Conservation (phyloP, 2,113 vertebrate species). For the Sorex fumeus region DNA sequence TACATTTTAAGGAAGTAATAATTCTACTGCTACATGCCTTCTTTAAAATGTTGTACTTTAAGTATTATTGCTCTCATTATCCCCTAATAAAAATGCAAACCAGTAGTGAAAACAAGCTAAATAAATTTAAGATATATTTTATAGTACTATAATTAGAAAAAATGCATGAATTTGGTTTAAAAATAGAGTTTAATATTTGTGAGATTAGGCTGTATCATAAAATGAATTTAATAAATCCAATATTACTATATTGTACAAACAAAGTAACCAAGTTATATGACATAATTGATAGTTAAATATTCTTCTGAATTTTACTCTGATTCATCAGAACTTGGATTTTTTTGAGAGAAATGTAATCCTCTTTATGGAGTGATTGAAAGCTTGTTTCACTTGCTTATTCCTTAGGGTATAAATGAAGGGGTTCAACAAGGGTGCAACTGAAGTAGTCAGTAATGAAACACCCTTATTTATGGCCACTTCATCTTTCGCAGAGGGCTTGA, state of each 20-base stretch:
- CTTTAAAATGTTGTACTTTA: not conserved
- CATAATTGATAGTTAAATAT: not conserved
- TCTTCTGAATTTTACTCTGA: not conserved
- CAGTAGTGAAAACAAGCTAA: not conserved
- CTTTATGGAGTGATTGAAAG: slow-evolving; percentile 63
- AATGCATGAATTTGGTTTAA: not conserved
- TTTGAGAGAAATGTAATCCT: slow-evolving; percentile 56
- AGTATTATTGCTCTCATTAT: not conserved
- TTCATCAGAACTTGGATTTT: slow-evolving; percentile 17
- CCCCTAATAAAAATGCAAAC: not conserved
- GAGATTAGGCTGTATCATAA: not conserved
- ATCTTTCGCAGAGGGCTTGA: slow-evolving; percentile 74
- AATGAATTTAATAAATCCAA: not conserved
- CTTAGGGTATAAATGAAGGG: slow-evolving; percentile 73
- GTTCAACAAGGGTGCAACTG: slow-evolving; percentile 65
- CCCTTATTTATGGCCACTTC: slow-evolving; percentile 73
- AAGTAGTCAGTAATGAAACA: slow-evolving; percentile 51
- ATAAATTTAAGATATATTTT: slow-evolving; percentile 1
- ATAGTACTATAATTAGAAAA: slow-evolving; percentile 6
- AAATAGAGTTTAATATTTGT: not conserved
- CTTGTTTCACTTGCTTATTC: slow-evolving; percentile 74
- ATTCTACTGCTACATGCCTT: not conserved
- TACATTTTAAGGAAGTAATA: not conserved
- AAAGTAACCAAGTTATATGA: not conserved
- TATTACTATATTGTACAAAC: not conserved